Percentiles rank a stretch among this genome's conserved stretches.
Conservation (phyloP, 1,140 invertebrate species). For the Propsilocerus akamusi region DNA sequence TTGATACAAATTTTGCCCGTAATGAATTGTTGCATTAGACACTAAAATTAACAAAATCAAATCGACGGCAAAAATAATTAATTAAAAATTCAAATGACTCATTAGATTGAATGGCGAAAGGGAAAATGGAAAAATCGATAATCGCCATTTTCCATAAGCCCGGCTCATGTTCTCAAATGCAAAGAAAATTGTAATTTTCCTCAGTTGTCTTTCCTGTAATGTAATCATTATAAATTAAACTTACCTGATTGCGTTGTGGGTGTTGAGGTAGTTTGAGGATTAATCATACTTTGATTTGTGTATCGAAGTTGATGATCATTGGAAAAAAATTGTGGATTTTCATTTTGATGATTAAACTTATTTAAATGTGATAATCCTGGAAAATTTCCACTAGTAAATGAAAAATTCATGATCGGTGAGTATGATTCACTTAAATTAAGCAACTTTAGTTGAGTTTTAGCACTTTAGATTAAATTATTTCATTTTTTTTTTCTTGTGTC, state of each 20-base stretch:
- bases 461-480: constrained; percentile 1
- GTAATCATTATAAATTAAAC: neutral
- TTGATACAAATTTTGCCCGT: neutral
- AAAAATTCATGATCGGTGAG: neutral
- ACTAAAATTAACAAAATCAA: neutral
- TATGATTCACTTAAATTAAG: neutral
- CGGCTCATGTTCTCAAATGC: neutral
- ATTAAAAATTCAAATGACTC: neutral
- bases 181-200: neutral
- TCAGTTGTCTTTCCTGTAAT: neutral
- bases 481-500: neutral
- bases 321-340: neutral
- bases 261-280: neutral
- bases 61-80: neutral
- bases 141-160: neutral
- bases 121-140: neutral
- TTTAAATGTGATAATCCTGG: too few relatives aligned
- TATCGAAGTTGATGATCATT: neutral
- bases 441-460: too few relatives aligned
- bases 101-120: constrained; percentile 1
- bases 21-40: neutral
- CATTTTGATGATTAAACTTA: constrained; percentile 2
- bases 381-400: constrained; percentile 1
- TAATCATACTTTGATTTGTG: neutral
- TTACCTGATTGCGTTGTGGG: neutral